A percentile compares a stretch with the other conserved stretches of the same genome.
These are phyloP conservation scores for Sapayoa aenigma DNA, from an alignment of 2,113 vertebrate genomes.

Conservation along the genomic window DNA sequence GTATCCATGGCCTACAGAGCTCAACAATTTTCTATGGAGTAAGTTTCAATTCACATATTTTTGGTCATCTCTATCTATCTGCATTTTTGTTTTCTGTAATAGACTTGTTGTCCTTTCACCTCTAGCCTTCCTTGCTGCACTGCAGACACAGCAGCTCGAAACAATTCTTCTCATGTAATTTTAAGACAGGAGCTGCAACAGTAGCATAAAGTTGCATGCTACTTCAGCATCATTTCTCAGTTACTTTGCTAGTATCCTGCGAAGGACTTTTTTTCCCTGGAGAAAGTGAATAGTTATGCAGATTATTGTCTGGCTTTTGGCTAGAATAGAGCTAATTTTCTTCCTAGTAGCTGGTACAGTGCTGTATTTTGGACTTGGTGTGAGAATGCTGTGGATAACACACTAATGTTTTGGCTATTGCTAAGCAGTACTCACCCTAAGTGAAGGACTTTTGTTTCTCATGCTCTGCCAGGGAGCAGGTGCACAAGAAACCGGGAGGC, in stretches of 20 bases:
- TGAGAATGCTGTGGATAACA: not conserved
- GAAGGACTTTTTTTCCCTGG: not conserved
- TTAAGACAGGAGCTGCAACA: constrained; percentile 43
- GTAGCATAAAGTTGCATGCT: not conserved
- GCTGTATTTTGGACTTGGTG: not conserved
- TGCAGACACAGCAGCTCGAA: constrained; percentile 51
- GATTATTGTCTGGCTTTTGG: not conserved
- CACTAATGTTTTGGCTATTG: not conserved
- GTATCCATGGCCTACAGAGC: not conserved
- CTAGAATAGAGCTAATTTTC: not conserved
- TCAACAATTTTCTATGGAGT: not conserved
- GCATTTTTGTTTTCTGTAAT: not conserved
- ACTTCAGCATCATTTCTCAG: not conserved
- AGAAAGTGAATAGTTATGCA: not conserved
- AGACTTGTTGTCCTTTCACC: not conserved
- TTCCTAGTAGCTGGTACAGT: not conserved
- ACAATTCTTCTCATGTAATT: constrained; percentile 25
- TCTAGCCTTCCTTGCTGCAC: constrained; percentile 40
- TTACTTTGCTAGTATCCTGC: not conserved
- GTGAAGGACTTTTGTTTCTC: not conserved
- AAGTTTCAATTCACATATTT: not conserved
- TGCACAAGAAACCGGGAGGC: not conserved
- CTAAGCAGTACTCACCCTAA: not conserved
- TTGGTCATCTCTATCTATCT: not conserved
- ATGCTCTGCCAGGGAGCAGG: not conserved